Evolutionary conservation across 2,888 invertebrate genomes (phyloP).

Genomic region (Andrena flavipes): DNA sequence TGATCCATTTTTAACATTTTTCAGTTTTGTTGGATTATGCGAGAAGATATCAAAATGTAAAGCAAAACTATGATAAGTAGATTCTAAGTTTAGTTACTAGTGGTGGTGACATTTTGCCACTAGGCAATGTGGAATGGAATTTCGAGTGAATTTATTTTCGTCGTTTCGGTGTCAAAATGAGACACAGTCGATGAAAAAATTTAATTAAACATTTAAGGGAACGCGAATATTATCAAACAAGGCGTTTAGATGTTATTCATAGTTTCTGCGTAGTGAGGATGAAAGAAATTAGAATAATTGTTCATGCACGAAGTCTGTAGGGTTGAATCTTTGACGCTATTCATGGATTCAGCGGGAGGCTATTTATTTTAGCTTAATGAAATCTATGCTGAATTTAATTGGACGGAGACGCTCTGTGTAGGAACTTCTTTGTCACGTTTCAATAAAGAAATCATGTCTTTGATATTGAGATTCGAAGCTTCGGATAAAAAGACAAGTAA

Average conservation of each 20-base stretch:
- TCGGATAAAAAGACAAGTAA: constrained; percentile 69
- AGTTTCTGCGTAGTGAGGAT: neutral
- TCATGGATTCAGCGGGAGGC: constrained; percentile 22
- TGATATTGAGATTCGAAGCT: constrained; percentile 68
- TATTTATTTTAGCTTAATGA: constrained; percentile 48
- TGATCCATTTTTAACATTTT: too few species aligned
- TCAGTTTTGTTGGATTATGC: too few species aligned
- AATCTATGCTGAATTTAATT: constrained; percentile 61
- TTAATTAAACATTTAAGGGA: neutral
- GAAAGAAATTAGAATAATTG: constrained; percentile 28
- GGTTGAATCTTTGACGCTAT: neutral
- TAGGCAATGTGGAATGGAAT: too few species aligned
- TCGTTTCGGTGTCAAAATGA: neutral
- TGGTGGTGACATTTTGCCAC: too few species aligned
- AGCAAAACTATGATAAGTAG: too few species aligned
- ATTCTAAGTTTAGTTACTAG: too few species aligned
- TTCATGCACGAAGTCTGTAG: constrained; percentile 3
- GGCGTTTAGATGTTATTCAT: neutral
- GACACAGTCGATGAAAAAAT: neutral
- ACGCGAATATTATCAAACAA: neutral
- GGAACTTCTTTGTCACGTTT: constrained; percentile 58
- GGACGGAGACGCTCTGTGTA: constrained; percentile 20
- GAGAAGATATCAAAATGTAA: too few species aligned
- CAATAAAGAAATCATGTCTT: constrained; percentile 66
- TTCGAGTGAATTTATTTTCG: too few species aligned